Evolutionary conservation across 2,888 invertebrate genomes (phyloP).

Genomic region (Clepsis dumicolana): DNA sequence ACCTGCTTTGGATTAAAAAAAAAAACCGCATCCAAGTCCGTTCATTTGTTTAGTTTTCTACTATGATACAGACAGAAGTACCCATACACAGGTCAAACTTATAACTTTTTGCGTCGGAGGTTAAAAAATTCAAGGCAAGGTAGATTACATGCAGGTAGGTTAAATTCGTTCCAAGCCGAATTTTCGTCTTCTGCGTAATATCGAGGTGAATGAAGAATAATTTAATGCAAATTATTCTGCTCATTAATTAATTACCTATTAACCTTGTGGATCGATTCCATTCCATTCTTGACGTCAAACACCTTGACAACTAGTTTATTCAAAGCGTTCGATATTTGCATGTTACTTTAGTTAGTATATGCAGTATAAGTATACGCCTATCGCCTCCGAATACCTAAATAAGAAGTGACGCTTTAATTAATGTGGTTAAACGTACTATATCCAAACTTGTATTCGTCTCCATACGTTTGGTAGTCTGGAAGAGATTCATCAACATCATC

Average conservation of each 20-base stretch:
- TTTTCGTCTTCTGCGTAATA: not conserved
- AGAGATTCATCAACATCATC: no score
- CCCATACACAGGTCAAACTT: no score
- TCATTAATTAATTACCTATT: constrained; percentile 30
- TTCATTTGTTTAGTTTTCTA: no score
- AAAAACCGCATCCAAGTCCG: no score
- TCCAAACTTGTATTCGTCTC: no score
- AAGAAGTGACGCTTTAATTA: not conserved
- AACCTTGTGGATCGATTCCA: constrained; percentile 21
- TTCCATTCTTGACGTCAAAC: constrained; percentile 33
- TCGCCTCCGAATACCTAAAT: constrained; percentile 3
- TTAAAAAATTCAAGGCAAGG: no score
- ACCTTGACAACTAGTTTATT: constrained; percentile 10
- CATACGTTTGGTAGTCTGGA: no score
- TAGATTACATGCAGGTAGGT: no score
- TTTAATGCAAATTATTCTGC: constrained; percentile 12
- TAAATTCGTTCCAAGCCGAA: not conserved
- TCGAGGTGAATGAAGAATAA: not conserved
- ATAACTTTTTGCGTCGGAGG: no score
- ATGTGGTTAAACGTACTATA: not conserved
- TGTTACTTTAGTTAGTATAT: not conserved
- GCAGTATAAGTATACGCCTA: no score
- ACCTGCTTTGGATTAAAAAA: no score
- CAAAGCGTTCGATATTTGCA: not conserved
- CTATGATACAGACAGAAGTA: no score